Evolutionary conservation across 2,888 invertebrate genomes (phyloP).

Genomic region (Amphimallon solstitiale): DNA sequence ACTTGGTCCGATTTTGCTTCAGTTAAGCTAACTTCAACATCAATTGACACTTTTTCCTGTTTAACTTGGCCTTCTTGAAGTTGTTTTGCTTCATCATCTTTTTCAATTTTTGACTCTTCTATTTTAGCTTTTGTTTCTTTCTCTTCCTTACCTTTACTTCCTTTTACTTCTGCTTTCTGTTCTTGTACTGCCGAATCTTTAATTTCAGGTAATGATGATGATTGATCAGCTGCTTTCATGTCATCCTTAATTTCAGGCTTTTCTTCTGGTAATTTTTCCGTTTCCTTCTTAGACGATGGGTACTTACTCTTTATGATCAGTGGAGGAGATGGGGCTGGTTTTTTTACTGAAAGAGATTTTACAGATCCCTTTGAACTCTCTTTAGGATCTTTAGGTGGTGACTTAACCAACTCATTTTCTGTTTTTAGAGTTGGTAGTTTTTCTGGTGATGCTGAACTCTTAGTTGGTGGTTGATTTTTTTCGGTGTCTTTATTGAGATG

Average conservation of each 20-base stretch:
- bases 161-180: background rate
- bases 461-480: background rate
- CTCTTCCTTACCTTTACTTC: background rate
- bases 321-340: constrained; percentile 17
- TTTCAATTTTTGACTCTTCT: background rate
- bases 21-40: background rate
- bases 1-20: background rate
- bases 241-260: background rate
- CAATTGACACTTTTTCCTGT: background rate
- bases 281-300: constrained; percentile 5
- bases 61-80: background rate
- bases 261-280: constrained; percentile 14
- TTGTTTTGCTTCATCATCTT: background rate
- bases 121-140: background rate
- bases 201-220: background rate
- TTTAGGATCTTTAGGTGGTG: constrained; percentile 14
- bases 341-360: constrained; percentile 8
- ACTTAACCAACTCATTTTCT: background rate
- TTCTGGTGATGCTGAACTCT: background rate
- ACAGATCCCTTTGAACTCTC: constrained; percentile 10
- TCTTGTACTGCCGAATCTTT: constrained; percentile 8
- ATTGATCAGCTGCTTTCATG: background rate
- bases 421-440: background rate
- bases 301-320: background rate
- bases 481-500: background rate